A percentile compares a stretch with the other conserved stretches of the same genome.
Conservation (phyloP, 2,113 vertebrate genomes). For the Arizona elegans region DNA sequence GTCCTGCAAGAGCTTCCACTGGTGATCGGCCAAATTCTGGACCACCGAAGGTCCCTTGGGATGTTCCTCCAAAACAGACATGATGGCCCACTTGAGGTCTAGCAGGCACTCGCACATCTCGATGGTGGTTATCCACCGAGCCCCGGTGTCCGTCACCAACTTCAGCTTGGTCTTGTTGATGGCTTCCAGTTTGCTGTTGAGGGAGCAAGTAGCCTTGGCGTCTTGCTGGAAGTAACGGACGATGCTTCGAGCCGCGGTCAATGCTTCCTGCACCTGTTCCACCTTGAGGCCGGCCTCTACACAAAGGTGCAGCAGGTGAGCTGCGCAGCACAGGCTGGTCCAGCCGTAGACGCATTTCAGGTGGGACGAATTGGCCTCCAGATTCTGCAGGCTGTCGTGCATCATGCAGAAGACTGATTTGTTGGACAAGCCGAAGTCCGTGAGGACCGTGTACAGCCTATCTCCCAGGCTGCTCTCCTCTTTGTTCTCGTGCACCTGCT, state of each 20-base stretch:
- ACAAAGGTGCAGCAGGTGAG: conserved; percentile 58
- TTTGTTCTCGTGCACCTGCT: conserved; percentile 28
- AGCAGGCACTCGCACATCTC: conserved; percentile 70
- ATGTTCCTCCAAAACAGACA: conserved; percentile 65
- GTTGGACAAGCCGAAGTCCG: conserved; percentile 53
- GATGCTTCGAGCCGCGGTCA: conserved; percentile 52
- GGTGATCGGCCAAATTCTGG: conserved; percentile 63
- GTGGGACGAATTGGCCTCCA: not conserved
- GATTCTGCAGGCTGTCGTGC: conserved; percentile 42
- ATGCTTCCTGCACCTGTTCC: conserved; percentile 55
- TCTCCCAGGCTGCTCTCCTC: conserved; percentile 29
- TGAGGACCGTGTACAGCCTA: conserved; percentile 42
- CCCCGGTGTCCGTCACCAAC: conserved; percentile 50
- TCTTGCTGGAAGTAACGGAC: conserved; percentile 64
- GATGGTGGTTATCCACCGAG: conserved; percentile 61
- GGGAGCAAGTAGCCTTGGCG: conserved; percentile 40
- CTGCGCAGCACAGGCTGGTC: conserved; percentile 59
- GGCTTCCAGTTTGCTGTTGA: conserved; percentile 56
- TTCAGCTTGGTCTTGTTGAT: conserved; percentile 53
- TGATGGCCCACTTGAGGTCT: conserved; percentile 68
- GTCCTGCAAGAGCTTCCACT: conserved; percentile 72
- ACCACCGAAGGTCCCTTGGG: not conserved
- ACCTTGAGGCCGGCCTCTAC: conserved; percentile 57
- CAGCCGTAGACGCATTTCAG: conserved; percentile 49
- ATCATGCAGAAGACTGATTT: conserved; percentile 59